These are phyloP conservation scores for Nansenia antarctica DNA, from an alignment of 2,113 vertebrate genomes.

Conservation along the genomic window DNA sequence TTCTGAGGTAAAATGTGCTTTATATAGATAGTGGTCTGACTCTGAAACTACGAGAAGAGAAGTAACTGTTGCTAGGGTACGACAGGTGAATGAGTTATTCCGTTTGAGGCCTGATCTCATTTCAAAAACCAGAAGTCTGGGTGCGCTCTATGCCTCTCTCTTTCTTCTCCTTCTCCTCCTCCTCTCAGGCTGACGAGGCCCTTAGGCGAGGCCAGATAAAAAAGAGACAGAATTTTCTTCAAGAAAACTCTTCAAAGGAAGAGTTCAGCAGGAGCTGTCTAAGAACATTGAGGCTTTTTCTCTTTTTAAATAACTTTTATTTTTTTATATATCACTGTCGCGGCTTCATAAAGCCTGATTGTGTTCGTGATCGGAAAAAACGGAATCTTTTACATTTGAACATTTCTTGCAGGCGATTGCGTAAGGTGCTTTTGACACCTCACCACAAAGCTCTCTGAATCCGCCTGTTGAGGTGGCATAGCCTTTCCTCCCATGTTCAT, in stretches of 20 bases:
- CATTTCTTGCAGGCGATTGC: constrained; percentile 51
- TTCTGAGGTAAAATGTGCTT: too few species aligned
- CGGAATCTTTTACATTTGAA: constrained; percentile 26
- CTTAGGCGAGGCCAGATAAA: constrained; percentile 27
- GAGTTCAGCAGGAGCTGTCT: constrained; percentile 37
- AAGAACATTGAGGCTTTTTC: constrained; percentile 43
- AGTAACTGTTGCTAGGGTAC: constrained; percentile 18
- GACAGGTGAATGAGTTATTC: constrained; percentile 67
- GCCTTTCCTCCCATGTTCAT: constrained; percentile 13
- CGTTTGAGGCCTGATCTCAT: constrained; percentile 68
- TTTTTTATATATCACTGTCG: constrained; percentile 37
- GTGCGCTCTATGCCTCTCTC: constrained; percentile 50
- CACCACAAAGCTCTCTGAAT: constrained; percentile 27
- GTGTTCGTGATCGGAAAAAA: constrained; percentile 10
- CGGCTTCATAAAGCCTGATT: constrained; percentile 31
- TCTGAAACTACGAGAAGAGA: too few species aligned
- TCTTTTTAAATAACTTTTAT: too few species aligned
- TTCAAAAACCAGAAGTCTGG: constrained; percentile 54
- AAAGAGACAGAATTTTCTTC: constrained; percentile 40
- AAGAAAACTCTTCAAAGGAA: constrained; percentile 64
- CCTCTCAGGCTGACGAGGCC: constrained; percentile 32
- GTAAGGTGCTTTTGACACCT: constrained; percentile 54
- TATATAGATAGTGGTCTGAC: too few species aligned
- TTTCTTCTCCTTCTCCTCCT: constrained; percentile 34
- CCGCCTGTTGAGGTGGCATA: constrained; percentile 19